These are phyloP conservation scores for Adineta ricciae DNA, from an alignment of 2,888 invertebrate species.

Conservation along the genomic window DNA sequence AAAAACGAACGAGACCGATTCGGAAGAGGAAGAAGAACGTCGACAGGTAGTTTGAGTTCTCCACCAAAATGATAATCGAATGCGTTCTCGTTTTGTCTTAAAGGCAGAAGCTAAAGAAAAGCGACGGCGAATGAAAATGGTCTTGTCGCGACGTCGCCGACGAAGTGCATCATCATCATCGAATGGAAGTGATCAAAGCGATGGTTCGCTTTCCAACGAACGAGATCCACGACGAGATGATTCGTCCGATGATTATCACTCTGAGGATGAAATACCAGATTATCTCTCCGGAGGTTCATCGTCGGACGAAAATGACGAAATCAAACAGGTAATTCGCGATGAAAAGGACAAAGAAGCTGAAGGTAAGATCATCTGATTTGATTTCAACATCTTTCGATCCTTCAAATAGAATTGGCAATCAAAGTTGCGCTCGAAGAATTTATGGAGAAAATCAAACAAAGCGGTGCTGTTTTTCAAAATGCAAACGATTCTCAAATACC, in stretches of 20 bases:
- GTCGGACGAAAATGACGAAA: neutral
- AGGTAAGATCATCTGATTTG: neutral
- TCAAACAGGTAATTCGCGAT: neutral
- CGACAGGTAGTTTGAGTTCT: neutral
- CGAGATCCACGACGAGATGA: neutral
- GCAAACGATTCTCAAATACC: neutral
- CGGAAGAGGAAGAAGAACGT: neutral
- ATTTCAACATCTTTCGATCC: neutral
- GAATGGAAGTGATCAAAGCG: neutral
- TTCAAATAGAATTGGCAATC: neutral
- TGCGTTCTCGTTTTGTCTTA: neutral
- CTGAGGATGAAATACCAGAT: constrained; percentile 13
- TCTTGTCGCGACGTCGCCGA: neutral
- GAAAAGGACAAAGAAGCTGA: neutral
- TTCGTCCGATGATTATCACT: neutral
- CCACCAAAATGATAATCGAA: neutral
- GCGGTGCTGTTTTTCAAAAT: neutral
- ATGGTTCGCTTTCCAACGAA: neutral
- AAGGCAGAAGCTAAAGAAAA: neutral
- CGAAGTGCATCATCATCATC: neutral
- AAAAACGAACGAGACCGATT: neutral
- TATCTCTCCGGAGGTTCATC: neutral
- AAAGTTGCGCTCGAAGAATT: neutral
- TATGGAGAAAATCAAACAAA: constrained; percentile 16
- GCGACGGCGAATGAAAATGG: neutral